Conservation (phyloP, 2,888 invertebrate species). For the Malacosoma neustria region DNA sequence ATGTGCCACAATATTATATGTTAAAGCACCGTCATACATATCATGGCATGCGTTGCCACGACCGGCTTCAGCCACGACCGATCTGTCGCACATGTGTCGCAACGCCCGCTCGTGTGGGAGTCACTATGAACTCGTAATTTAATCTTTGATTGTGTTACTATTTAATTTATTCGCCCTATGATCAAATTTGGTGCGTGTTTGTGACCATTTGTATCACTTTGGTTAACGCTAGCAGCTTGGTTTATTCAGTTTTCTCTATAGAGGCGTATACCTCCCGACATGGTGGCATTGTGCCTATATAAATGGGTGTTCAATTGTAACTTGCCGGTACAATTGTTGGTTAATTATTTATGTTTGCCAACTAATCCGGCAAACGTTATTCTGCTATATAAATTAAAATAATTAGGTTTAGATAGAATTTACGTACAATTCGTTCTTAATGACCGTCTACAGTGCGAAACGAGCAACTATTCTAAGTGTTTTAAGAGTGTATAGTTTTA, state of each 20-base stretch:
- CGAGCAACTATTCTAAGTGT: too few relatives aligned
- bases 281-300: slow-evolving; percentile 26
- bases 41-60: slow-evolving; percentile 19
- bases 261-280: slow-evolving; percentile 22
- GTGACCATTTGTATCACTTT: slow-evolving; percentile 58
- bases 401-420: too few relatives aligned
- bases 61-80: slow-evolving; percentile 21
- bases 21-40: slow-evolving; percentile 59
- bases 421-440: too few relatives aligned
- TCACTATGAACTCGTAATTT: slow-evolving; percentile 69
- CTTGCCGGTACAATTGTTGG: too few relatives aligned
- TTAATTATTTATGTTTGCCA: too few relatives aligned
- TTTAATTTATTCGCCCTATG: slow-evolving; percentile 68
- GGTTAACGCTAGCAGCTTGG: slow-evolving; percentile 27
- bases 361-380: too few relatives aligned
- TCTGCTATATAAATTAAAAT: too few relatives aligned
- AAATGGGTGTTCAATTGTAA: too few relatives aligned
- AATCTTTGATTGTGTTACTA: slow-evolving; percentile 70
- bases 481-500: too few relatives aligned
- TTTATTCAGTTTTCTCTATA: slow-evolving; percentile 38
- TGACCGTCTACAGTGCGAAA: too few relatives aligned
- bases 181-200: slow-evolving; percentile 68
- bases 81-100: slow-evolving; percentile 61
- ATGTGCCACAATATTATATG: slow-evolving; percentile 67
- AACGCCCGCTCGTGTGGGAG: slow-evolving; percentile 56